phyloP scores from a whole-genome alignment of 2,797 vertebrate genomes.

The Pelobates cultripes region DNA sequence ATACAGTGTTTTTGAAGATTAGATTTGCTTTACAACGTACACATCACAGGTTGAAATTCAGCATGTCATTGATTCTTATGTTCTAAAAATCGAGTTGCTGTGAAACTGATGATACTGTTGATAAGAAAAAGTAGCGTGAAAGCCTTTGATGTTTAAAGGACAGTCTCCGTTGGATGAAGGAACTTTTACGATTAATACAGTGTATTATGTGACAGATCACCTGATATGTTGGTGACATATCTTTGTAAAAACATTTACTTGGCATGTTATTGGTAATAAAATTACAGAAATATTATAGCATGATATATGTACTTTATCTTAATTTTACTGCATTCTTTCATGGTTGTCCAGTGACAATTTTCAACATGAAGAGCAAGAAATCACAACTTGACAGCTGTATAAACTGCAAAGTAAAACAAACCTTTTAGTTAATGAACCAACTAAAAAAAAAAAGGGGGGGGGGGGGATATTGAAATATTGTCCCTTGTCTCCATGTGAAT shows the following conservation, averaged over 20 bases:
- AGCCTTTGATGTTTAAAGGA: constrained; percentile 23
- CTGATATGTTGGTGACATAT: constrained; percentile 33
- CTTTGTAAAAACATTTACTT: constrained; percentile 20
- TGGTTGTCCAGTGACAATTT: constrained; percentile 33
- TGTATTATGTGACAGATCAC: constrained; percentile 29
- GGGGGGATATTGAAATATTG: too few relatives aligned
- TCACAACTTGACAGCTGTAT: constrained; percentile 39
- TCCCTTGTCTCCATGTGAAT: too few relatives aligned
- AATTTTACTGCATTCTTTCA: constrained; percentile 45
- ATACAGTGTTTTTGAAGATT: too few relatives aligned
- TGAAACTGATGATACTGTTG: constrained; percentile 1
- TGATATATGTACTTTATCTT: constrained; percentile 17
- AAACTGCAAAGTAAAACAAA: constrained; percentile 23
- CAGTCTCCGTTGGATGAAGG: constrained; percentile 8
- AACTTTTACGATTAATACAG: constrained; percentile 17
- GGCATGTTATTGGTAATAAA: not conserved
- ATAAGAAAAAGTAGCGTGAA: not conserved
- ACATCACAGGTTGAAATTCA: not conserved
- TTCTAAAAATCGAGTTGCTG: not conserved
- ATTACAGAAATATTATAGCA: constrained; percentile 38
- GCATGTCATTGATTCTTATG: not conserved
- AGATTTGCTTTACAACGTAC: too few relatives aligned
- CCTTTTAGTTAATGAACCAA: not conserved
- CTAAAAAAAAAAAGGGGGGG: not conserved
- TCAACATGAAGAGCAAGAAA: constrained; percentile 28